phyloP scores from a whole-genome alignment of 2,888 invertebrate species.

The Cephus nigrinus region DNA sequence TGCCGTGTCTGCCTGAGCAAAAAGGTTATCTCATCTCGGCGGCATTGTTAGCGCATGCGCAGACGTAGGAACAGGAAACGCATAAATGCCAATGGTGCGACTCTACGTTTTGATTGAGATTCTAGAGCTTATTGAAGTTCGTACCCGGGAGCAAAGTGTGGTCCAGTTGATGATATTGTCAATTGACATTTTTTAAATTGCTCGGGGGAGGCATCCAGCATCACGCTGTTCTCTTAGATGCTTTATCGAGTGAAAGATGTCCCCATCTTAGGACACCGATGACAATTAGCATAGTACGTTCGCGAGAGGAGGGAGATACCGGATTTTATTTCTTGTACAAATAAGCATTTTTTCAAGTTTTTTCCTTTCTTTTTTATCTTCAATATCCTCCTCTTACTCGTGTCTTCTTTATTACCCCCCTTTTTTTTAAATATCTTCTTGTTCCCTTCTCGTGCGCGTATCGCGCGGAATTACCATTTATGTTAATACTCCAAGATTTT shows the following conservation, averaged over 20 bases:
- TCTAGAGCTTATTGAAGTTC: not conserved
- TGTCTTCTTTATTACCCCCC: not conserved
- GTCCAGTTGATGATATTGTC: not conserved
- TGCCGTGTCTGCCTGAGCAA: not conserved
- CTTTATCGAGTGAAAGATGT: not conserved
- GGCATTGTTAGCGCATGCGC: constrained; percentile 40
- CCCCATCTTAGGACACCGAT: not conserved
- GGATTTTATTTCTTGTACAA: not conserved
- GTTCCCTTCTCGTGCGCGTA: not conserved
- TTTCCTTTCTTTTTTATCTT: not conserved
- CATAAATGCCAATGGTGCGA: constrained; percentile 38
- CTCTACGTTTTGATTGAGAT: not conserved
- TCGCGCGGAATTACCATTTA: constrained; percentile 11
- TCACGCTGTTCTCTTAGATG: not conserved
- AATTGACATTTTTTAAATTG: not conserved
- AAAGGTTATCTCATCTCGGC: constrained; percentile 9
- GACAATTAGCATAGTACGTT: not conserved
- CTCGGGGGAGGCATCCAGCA: no score
- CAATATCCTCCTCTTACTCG: not conserved
- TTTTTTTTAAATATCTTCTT: not conserved
- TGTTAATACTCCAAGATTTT: constrained; percentile 11
- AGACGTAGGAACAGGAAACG: constrained; percentile 20
- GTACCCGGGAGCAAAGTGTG: not conserved
- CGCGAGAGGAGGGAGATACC: not conserved
- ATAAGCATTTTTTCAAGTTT: not conserved